phyloP scores from a whole-genome alignment of 2,888 invertebrate genomes.

The Ecdyonurus torrentis region DNA sequence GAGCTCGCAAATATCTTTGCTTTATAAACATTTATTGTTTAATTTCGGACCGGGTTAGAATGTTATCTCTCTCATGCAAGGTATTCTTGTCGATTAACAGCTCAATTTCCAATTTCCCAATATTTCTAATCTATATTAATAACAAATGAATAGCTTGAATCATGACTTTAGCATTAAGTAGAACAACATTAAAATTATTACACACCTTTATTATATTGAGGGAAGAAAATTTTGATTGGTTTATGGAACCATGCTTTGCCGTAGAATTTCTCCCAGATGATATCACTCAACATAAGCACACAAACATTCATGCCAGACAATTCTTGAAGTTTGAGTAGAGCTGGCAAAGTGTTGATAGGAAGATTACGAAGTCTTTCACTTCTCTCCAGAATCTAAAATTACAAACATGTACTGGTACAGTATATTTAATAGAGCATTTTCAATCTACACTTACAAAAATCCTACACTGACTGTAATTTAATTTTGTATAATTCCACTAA shows the following conservation, averaged over 20 bases:
- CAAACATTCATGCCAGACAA: conserved; percentile 52
- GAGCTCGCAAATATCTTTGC: too few species aligned
- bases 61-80: too few species aligned
- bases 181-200: not conserved
- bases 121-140: conserved; percentile 36
- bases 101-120: too few species aligned
- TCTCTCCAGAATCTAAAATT: conserved; percentile 51
- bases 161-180: not conserved
- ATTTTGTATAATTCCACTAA: too few species aligned
- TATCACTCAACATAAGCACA: conserved; percentile 56
- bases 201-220: conserved; percentile 56
- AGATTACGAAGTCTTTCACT: conserved; percentile 61
- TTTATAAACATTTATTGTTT: too few species aligned
- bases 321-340: conserved; percentile 56
- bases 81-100: too few species aligned
- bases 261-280: conserved; percentile 61
- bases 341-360: conserved; percentile 54
- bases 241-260: conserved; percentile 49
- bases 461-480: too few species aligned
- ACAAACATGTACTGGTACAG: not conserved
- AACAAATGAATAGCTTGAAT: conserved; percentile 20
- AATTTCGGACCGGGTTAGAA: too few species aligned
- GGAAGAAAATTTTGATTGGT: conserved; percentile 56
- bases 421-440: conserved; percentile 3
- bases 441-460: not conserved